phyloP scores from a whole-genome alignment of 2,888 invertebrate species.

The Tenthredo distinguenda region DNA sequence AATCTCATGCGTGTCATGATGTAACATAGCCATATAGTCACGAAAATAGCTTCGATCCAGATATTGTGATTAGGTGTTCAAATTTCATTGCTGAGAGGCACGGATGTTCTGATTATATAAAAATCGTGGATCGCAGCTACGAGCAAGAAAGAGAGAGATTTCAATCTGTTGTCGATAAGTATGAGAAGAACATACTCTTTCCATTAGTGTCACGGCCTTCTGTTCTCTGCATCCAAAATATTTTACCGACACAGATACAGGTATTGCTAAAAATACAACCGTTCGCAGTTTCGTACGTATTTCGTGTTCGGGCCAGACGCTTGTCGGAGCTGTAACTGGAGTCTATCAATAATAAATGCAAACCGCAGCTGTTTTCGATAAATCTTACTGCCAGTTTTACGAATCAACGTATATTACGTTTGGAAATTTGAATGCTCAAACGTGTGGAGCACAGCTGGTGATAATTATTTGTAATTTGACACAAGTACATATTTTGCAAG shows the following conservation, averaged over 20 bases:
- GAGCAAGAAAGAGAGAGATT: not conserved
- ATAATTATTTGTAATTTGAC: not conserved
- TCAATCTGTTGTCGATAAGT: not conserved
- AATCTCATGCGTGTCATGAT: not conserved
- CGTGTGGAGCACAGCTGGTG: constrained; percentile 2
- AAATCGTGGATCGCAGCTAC: too few species aligned
- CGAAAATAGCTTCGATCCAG: not conserved
- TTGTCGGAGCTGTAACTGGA: not conserved
- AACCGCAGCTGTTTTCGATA: constrained; percentile 2
- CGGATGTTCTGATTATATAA: not conserved
- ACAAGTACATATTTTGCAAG: not conserved
- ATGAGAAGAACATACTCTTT: not conserved
- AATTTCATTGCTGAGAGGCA: not conserved
- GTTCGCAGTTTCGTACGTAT: not conserved
- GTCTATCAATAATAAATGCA: not conserved
- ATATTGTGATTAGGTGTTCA: not conserved
- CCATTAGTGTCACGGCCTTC: not conserved
- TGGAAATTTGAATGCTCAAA: not conserved
- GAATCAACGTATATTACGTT: not conserved
- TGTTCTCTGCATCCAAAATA: not conserved
- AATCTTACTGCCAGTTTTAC: not conserved
- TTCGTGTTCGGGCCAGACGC: not conserved
- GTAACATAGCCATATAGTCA: not conserved
- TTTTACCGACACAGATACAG: not conserved
- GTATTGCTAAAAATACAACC: constrained; percentile 2